Conservation (phyloP, 2,797 vertebrate species). For the Leptodactylus fallax region DNA sequence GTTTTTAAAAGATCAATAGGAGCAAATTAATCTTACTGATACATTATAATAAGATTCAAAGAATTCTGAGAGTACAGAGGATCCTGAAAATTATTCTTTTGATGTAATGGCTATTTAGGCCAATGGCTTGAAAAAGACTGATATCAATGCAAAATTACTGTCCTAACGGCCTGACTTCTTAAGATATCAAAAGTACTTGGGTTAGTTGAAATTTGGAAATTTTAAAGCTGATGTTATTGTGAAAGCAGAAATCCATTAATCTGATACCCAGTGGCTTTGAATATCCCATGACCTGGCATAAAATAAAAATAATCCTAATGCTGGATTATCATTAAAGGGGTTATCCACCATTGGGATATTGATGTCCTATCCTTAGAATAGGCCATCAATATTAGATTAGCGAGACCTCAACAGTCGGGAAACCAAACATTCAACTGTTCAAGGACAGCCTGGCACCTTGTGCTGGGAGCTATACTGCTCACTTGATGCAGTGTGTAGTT, state of each 20-base stretch:
- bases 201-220: not conserved
- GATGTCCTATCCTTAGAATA: too few relatives aligned
- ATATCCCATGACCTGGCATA: not conserved
- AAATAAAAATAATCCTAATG: not conserved
- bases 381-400: too few relatives aligned
- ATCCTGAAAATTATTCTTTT: slow-evolving; percentile 66
- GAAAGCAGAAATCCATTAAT: not conserved
- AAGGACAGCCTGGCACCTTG: too few relatives aligned
- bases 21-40: slow-evolving; percentile 66
- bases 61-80: slow-evolving; percentile 59
- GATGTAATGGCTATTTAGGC: slow-evolving; percentile 62
- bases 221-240: not conserved
- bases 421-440: too few relatives aligned
- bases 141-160: slow-evolving; percentile 44
- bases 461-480: too few relatives aligned
- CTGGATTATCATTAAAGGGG: not conserved
- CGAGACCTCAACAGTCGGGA: too few relatives aligned
- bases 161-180: not conserved
- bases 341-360: too few relatives aligned
- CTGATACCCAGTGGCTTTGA: not conserved
- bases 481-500: too few relatives aligned
- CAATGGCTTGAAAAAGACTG: slow-evolving; percentile 36
- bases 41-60: slow-evolving; percentile 61
- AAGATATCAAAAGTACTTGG: slow-evolving; percentile 43
- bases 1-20: slow-evolving; percentile 65